phyloP scores from a whole-genome alignment of 1,140 invertebrate genomes.

The Branchinecta lindahli region DNA sequence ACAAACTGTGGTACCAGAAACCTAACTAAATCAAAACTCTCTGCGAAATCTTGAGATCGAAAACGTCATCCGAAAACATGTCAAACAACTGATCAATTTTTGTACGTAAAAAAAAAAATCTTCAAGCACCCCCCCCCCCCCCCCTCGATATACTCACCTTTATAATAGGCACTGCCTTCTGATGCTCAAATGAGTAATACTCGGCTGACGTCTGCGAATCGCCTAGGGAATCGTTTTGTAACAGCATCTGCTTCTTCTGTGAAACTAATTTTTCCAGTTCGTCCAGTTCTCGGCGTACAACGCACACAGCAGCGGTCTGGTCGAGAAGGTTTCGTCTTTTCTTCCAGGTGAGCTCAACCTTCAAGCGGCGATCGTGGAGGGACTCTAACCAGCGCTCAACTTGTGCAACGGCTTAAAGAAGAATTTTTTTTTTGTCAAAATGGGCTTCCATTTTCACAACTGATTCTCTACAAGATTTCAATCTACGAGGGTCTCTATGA shows the following conservation, averaged over 20 bases:
- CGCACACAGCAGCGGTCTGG: constrained; percentile 55
- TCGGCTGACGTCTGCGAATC: constrained; percentile 52
- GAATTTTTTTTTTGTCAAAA: neutral
- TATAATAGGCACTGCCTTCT: constrained; percentile 52
- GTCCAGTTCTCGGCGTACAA: constrained; percentile 52
- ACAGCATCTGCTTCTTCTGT: constrained; percentile 32
- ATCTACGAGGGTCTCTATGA: no score
- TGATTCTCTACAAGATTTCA: no score
- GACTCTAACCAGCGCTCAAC: constrained; percentile 58
- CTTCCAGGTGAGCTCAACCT: constrained; percentile 55
- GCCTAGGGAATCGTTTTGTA: constrained; percentile 33
- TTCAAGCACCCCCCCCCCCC: no score
- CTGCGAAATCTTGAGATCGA: no score
- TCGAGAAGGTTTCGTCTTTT: constrained; percentile 50
- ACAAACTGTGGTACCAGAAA: no score
- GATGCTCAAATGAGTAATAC: constrained; percentile 48
- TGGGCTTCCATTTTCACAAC: no score
- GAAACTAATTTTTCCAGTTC: constrained; percentile 45
- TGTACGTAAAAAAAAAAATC: no score
- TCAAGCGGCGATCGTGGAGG: constrained; percentile 54
- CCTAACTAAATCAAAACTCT: no score
- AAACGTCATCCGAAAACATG: no score
- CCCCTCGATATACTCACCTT: constrained; percentile 34
- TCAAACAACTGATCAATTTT: no score
- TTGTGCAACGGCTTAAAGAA: constrained; percentile 36